phyloP scores from a whole-genome alignment of 2,888 invertebrate species.

The Sinodicranocentrus sp. region DNA sequence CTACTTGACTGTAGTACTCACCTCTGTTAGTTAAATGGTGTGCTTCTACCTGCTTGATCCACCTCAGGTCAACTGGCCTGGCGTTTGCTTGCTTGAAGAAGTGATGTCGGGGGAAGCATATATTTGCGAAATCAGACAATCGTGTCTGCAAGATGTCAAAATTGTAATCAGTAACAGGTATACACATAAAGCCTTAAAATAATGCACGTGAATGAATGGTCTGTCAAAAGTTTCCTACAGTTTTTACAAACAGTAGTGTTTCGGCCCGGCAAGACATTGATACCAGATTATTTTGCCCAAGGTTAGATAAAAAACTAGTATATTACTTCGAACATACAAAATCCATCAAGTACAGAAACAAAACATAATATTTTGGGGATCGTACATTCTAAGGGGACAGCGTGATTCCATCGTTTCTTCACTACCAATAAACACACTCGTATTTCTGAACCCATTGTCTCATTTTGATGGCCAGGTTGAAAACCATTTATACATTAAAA shows the following conservation, averaged over 20 bases:
- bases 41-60: slow-evolving; percentile 65
- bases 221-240: neutral
- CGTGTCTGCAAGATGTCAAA: slow-evolving; percentile 76
- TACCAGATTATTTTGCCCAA: slow-evolving; percentile 9
- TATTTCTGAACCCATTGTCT: slow-evolving; percentile 19
- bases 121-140: slow-evolving; percentile 76
- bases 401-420: neutral
- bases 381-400: neutral
- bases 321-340: neutral
- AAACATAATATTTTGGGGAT: slow-evolving; percentile 1
- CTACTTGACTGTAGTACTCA: too few species aligned
- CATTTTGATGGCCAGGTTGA: neutral
- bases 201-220: slow-evolving; percentile 14
- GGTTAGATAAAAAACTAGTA: too few species aligned
- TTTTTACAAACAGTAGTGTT: neutral
- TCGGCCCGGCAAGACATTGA: neutral
- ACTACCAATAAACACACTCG: neutral
- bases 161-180: slow-evolving; percentile 63
- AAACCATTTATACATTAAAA: slow-evolving; percentile 34
- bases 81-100: slow-evolving; percentile 63
- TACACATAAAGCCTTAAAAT: slow-evolving; percentile 26
- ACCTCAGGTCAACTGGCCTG: slow-evolving; percentile 59
- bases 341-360: too few species aligned
- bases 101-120: slow-evolving; percentile 66
- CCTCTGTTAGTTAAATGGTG: slow-evolving; percentile 57